Base-by-base conservation (phyloP, 2,113 vertebrate species). In the Leiothrix lutea region DNA sequence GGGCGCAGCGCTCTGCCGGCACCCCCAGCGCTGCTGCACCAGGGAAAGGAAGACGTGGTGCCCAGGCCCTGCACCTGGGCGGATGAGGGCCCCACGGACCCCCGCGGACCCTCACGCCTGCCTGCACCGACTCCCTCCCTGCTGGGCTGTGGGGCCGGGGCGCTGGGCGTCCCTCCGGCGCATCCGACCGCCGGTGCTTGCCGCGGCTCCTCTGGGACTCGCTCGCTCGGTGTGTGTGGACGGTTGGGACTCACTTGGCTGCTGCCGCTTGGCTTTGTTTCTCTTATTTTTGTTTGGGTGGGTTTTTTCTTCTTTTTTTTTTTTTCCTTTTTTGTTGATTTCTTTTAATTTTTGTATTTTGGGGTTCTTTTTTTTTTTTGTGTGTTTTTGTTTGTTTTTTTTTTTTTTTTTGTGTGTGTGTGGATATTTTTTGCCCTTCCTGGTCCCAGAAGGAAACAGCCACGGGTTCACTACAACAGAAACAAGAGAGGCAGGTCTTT, bases 401-500 rank as follows among this genome's bases (percentile, higher is more conserved):
- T 29, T 23, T 14, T 71, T 29, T 20, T 19, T 25, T 24, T 29
- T 26, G 8, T 26, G 53, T 8, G 29, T 33, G 19, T 73, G 51
- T 64, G 45, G 51, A 93, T 95, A 91, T 97, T 94, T 98, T 98
- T 97, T 98, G 97, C 98, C 98, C 96, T 98, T 98, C 95, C 96
- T 81, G 95, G 97, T 98, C 97, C 97, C 82, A 97, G 97, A 97
- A 97, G 98, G 95, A 97, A 97, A 94, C 96, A 53, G 96, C 70
- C 82, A 81, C 72, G 64, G 93, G 95, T 97, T 98, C 98, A 98
- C 98, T 98, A 97, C 97, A 98, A 98, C 92, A 98, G 95, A 98
- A 98, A 98, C 92, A 98, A 89, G 94, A 98, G 94, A 98, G 92
- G 96, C 84, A 77, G 90, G 83, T 65, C 94, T 96, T 88, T 94